These are phyloP conservation scores for Poeciliopsis turrubarensis DNA, from an alignment of 2,113 vertebrate genomes.

Conservation along the genomic window DNA sequence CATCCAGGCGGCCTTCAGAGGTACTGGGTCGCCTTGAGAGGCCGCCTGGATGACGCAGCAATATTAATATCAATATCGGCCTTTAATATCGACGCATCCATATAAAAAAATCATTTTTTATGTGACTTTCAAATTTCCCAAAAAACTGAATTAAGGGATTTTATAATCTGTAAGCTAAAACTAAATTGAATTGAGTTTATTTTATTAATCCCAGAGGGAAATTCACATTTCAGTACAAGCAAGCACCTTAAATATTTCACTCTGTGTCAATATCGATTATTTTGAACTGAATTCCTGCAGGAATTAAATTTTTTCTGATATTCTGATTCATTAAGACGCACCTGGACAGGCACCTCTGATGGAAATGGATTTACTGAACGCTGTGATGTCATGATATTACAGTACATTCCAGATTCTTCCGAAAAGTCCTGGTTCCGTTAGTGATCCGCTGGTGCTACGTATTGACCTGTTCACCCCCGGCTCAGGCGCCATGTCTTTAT, in stretches of 20 bases:
- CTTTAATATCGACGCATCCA: too few species aligned
- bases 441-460: conserved; percentile 79
- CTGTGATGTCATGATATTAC: conserved; percentile 48
- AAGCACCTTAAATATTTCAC: not conserved
- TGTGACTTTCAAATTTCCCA: too few species aligned
- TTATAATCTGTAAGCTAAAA: not conserved
- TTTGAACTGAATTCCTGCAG: not conserved
- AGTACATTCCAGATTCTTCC: conserved; percentile 74
- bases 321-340: not conserved
- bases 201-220: too few species aligned
- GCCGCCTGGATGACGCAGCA: too few species aligned
- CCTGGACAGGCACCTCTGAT: conserved; percentile 78
- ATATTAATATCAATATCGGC: too few species aligned
- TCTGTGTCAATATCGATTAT: not conserved
- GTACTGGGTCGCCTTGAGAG: too few species aligned
- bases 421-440: conserved; percentile 55
- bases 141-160: too few species aligned
- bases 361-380: conserved; percentile 35
- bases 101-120: too few species aligned
- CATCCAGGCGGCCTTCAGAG: conserved; percentile 86
- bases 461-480: conserved; percentile 40
- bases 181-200: too few species aligned
- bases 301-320: not conserved
- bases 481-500: conserved; percentile 26
- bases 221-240: not conserved